phyloP scores from a whole-genome alignment of 2,797 vertebrate genomes.

The Staurois parvus region DNA sequence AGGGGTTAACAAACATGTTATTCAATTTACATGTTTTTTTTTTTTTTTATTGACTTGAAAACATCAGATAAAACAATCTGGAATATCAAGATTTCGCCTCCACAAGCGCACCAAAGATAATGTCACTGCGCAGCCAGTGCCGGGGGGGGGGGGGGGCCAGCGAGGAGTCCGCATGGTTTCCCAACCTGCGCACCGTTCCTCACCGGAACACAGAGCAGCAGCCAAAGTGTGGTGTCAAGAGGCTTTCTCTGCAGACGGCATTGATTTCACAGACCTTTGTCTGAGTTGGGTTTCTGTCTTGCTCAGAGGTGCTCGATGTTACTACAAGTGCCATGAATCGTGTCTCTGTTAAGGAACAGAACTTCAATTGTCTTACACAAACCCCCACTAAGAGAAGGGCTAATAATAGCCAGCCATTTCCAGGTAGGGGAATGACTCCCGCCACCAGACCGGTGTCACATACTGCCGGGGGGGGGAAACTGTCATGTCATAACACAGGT shows the following conservation, averaged over 20 bases:
- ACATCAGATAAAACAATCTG: too few species aligned
- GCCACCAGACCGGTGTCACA: slow-evolving; percentile 65
- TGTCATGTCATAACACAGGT: background rate
- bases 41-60: too few species aligned
- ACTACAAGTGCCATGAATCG: slow-evolving; percentile 82
- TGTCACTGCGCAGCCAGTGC: background rate
- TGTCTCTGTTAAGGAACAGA: slow-evolving; percentile 80
- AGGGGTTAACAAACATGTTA: too few species aligned
- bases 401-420: slow-evolving; percentile 80
- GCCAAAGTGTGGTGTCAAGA: slow-evolving; percentile 71
- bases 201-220: slow-evolving; percentile 64
- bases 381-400: slow-evolving; percentile 74
- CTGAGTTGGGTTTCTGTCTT: slow-evolving; percentile 79
- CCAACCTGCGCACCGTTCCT: slow-evolving; percentile 25
- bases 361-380: slow-evolving; percentile 80
- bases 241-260: slow-evolving; percentile 70
- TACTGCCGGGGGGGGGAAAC: background rate
- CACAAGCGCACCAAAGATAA: too few species aligned
- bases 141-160: background rate
- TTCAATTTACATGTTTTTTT: too few species aligned
- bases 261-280: slow-evolving; percentile 79
- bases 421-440: slow-evolving; percentile 78
- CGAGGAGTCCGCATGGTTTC: background rate
- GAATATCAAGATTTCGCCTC: too few species aligned
- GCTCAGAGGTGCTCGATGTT: slow-evolving; percentile 78